Evolutionary conservation across 2,888 invertebrate species (phyloP).

Genomic region (Netelia virgata): DNA sequence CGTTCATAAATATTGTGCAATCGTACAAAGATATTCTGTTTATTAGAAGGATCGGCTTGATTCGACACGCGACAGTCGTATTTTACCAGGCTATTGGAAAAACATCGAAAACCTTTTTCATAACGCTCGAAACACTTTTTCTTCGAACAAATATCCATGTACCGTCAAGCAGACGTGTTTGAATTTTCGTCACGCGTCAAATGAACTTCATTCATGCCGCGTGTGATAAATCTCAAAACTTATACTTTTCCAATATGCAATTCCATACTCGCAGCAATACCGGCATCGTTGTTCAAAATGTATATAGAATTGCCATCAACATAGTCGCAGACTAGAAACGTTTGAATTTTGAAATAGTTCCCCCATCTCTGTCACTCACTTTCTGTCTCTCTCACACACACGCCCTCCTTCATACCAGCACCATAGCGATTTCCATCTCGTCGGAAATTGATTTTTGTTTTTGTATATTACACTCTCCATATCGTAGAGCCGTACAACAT

Average conservation of each 20-base stretch:
- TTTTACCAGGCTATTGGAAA: too few relatives aligned
- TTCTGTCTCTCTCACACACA: conserved; percentile 18
- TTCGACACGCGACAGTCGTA: too few relatives aligned
- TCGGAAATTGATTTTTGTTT: conserved; percentile 13
- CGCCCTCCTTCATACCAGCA: not conserved
- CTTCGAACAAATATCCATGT: not conserved
- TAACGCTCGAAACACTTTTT: not conserved
- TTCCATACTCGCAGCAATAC: not conserved
- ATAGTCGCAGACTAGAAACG: conserved; percentile 17
- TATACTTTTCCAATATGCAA: conserved; percentile 1
- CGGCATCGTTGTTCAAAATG: conserved; percentile 8
- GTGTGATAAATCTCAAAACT: not conserved
- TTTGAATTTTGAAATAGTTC: conserved; percentile 42
- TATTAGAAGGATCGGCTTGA: not conserved
- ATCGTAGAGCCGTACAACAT: not conserved
- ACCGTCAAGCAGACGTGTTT: not conserved
- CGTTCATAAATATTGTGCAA: not conserved
- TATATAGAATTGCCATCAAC: conserved; percentile 5
- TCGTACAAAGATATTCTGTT: not conserved
- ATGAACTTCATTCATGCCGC: not conserved
- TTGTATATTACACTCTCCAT: not conserved
- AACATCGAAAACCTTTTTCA: not conserved
- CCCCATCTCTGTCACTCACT: not conserved
- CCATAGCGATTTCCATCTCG: conserved; percentile 5
- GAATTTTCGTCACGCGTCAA: not conserved